Base-by-base conservation (phyloP, 2,113 vertebrate genomes). In the Brachirus orientalis region DNA sequence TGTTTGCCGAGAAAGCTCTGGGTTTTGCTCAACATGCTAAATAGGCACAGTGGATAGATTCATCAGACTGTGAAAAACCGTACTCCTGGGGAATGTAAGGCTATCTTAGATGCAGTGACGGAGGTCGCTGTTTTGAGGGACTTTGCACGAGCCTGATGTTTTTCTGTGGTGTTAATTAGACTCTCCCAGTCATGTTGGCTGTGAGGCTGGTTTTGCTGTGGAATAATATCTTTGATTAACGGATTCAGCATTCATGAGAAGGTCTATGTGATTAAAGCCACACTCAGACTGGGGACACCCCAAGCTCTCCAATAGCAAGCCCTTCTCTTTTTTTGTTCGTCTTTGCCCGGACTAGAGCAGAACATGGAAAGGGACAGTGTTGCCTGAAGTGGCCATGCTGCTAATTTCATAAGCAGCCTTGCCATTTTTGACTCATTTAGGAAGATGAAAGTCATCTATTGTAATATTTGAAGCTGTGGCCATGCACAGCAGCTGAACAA, bases 91-190 rank as follows among this genome's bases (percentile, higher is more conserved):
- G 57, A 57, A 59, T 44, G 50, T 18, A 35, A 54, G 75, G 64
- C 65, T 48, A 63, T 69, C 79, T 72, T 65, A 75, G 74, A 73
- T 64, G 68, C 77, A 62, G 63, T 66, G 78, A 65, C 74, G 73
- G 61, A 71, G 68, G 55, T 69, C 60, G 72, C 75, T 62, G 63
- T 65, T 82, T 73, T 72, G 44, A 81, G 77, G 52, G 73, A 61
- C 72, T 87, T 71, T 52, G 66, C 68, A 69, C 66, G 67, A 59
- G 46, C 47, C 3, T 66, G 40, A 71, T 83, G 70, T 78, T 86
- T 88, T 88, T 86, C 86, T 88, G 88, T 89, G 87, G 88, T 92
- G 89, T 89, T 92, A 92, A 93, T 93, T 90, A 92, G 88, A 87
- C 77, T 61, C 81, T 87, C 70, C 61, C 62, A 72, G 78, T 86